Evolutionary conservation across 2,113 vertebrate genomes (phyloP).

Genomic region (Hydrochoerus hydrochaeris): DNA sequence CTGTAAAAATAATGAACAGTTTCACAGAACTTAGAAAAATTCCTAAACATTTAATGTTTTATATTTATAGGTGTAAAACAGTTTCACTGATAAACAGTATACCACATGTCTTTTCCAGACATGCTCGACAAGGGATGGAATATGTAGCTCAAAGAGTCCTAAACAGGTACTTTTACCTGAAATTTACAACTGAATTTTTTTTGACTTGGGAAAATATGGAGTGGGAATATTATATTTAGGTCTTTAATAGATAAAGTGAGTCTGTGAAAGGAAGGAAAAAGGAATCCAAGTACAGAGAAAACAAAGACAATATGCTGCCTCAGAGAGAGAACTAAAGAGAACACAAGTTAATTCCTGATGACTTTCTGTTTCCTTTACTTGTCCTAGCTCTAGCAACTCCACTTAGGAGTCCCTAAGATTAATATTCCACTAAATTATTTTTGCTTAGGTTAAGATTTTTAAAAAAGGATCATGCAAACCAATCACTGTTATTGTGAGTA

Average conservation of each 20-base stretch:
- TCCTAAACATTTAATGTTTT: slow-evolving; percentile 38
- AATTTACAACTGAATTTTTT: slow-evolving; percentile 3
- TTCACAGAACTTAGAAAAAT: slow-evolving; percentile 45
- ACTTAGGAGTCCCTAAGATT: neutral
- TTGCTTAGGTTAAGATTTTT: neutral
- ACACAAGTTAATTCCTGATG: neutral
- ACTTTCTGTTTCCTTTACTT: neutral
- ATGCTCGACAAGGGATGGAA: neutral
- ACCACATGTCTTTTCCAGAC: neutral
- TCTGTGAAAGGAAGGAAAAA: neutral
- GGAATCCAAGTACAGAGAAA: slow-evolving; percentile 16
- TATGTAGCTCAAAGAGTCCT: neutral
- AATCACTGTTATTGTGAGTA: neutral
- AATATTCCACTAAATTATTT: slow-evolving; percentile 24
- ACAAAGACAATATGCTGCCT: neutral
- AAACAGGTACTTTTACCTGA: neutral
- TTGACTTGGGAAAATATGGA: neutral
- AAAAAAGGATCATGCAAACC: neutral
- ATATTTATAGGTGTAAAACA: neutral
- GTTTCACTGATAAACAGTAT: neutral
- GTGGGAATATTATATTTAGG: neutral
- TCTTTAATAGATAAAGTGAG: neutral
- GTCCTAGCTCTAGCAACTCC: neutral
- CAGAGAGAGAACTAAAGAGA: neutral
- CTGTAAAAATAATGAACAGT: neutral